Conservation (phyloP, 2,797 vertebrate genomes). For the Siniperca obscura region DNA sequence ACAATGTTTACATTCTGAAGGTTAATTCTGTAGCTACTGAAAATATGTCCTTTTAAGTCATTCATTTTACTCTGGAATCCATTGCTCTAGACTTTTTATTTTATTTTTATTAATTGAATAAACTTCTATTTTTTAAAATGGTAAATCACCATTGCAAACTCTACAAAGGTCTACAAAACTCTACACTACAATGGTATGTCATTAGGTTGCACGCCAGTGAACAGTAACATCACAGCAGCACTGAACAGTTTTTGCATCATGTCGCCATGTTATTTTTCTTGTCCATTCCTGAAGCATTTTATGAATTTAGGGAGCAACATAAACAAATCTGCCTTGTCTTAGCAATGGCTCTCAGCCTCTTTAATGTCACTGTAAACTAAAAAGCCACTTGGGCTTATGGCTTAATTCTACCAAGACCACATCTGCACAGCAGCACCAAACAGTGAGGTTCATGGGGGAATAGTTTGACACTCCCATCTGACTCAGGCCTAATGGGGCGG, state of each 20-base stretch:
- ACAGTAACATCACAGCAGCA: neutral
- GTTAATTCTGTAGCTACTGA: neutral
- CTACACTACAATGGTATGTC: neutral
- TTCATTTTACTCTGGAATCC: constrained; percentile 6
- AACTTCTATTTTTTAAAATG: neutral
- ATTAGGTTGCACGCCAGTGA: neutral
- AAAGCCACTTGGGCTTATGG: constrained; percentile 4
- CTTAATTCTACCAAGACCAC: constrained; percentile 30
- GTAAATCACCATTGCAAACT: neutral
- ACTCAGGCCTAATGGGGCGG: constrained; percentile 92
- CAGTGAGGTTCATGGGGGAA: constrained; percentile 53
- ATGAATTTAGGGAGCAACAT: neutral
- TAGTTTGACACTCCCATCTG: constrained; percentile 84
- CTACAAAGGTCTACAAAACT: neutral
- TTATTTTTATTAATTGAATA: neutral
- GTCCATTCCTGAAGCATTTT: neutral
- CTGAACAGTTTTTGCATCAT: neutral
- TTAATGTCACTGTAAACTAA: constrained; percentile 12
- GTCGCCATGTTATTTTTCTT: neutral
- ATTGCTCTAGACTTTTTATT: neutral
- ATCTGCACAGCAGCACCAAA: constrained; percentile 46
- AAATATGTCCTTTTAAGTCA: neutral
- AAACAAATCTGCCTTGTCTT: neutral
- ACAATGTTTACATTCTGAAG: neutral
- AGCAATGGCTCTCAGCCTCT: neutral